Percentiles rank a stretch among this genome's conserved stretches.
These are phyloP conservation scores for Drosophila bipectinata DNA, from an alignment of 1,140 invertebrate species.

Conservation along the genomic window DNA sequence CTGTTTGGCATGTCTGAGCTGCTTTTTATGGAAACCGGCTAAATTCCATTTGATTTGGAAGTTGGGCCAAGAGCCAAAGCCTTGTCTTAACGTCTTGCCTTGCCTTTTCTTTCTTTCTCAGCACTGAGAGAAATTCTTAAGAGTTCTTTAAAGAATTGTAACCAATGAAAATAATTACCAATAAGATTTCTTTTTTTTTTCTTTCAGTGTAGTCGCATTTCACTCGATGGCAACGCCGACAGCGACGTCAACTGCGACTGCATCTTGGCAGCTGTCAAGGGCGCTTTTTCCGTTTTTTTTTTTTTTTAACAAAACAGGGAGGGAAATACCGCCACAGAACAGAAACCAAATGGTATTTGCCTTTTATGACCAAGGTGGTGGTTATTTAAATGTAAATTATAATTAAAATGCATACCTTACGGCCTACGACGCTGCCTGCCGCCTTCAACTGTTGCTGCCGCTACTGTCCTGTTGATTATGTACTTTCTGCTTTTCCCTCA, in stretches of 20 bases:
- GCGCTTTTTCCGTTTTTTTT: slow-evolving; percentile 29
- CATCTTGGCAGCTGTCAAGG: slow-evolving; percentile 66
- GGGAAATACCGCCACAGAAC: slow-evolving; percentile 1
- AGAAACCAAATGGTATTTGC: slow-evolving; percentile 4
- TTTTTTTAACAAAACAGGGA: slow-evolving; percentile 15
- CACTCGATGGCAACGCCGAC: slow-evolving; percentile 33
- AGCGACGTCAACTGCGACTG: slow-evolving; percentile 31
- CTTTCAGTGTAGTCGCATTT: slow-evolving; percentile 58
- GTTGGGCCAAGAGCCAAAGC: slow-evolving; percentile 55
- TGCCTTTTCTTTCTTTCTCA: slow-evolving; percentile 38
- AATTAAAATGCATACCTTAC: slow-evolving; percentile 44
- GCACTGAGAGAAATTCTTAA: slow-evolving; percentile 8
- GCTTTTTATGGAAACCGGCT: slow-evolving; percentile 80
- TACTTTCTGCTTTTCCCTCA: not conserved
- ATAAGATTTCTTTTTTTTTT: slow-evolving; percentile 21
- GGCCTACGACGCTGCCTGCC: slow-evolving; percentile 50
- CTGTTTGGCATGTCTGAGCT: slow-evolving; percentile 35
- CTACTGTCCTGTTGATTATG: slow-evolving; percentile 19
- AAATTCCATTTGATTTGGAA: slow-evolving; percentile 79
- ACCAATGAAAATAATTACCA: not conserved
- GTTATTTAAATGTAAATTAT: not conserved
- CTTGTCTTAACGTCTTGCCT: slow-evolving; percentile 48
- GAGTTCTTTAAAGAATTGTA: no score
- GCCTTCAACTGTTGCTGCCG: slow-evolving; percentile 52
- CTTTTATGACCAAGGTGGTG: not conserved